phyloP scores from a whole-genome alignment of 64 coral and sea anemone species.

The Montipora foliosa region DNA sequence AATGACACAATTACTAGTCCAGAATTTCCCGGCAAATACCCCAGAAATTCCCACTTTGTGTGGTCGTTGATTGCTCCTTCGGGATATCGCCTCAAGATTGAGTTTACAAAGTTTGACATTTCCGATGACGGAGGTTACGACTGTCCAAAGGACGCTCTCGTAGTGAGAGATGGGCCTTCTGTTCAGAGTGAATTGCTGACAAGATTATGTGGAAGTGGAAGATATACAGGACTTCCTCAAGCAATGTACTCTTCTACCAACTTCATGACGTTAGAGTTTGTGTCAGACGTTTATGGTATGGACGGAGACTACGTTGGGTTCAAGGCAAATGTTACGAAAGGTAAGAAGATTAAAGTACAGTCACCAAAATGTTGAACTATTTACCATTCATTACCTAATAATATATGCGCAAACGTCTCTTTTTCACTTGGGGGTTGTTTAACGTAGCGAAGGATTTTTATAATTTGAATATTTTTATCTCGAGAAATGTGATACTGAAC shows the following conservation, averaged over 20 bases:
- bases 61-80: conserved; percentile 32
- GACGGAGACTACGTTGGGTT: background rate
- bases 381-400: too few species aligned
- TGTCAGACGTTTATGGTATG: background rate
- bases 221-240: background rate
- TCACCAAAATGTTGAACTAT: too few species aligned
- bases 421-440: too few species aligned
- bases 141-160: background rate
- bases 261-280: background rate
- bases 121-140: too few species aligned
- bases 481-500: too few species aligned
- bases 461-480: too few species aligned
- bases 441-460: too few species aligned
- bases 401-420: too few species aligned
- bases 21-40: conserved; percentile 24
- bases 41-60: conserved; percentile 20
- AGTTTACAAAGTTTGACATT: conserved; percentile 26
- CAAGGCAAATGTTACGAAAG: conserved; percentile 28
- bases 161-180: conserved; percentile 7
- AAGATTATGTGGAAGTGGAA: background rate
- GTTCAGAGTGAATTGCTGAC: background rate
- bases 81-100: conserved; percentile 31
- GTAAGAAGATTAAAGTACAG: background rate
- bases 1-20: conserved; percentile 6
- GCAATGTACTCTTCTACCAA: background rate